Evolutionary conservation across 1,140 invertebrate genomes (phyloP).

Genomic region (Sesamia nonagrioides): DNA sequence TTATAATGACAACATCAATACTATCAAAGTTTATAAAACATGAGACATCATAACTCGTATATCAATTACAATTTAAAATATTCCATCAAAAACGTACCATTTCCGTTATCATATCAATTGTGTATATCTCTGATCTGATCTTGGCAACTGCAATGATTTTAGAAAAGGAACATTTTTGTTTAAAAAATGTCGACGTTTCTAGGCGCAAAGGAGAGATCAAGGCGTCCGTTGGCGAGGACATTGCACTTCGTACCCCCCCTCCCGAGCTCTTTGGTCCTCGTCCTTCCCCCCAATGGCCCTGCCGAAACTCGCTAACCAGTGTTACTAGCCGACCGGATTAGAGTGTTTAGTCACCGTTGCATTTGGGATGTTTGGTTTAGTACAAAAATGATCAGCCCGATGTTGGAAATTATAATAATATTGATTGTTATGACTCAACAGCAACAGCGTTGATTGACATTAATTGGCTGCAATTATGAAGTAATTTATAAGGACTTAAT

Average conservation of each 20-base stretch:
- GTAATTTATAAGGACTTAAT: neutral
- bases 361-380: conserved; percentile 60
- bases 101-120: conserved; percentile 35
- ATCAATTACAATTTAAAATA: conserved; percentile 30
- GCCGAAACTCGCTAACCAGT: conserved; percentile 82
- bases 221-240: conserved; percentile 85
- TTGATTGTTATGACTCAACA: conserved; percentile 2
- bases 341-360: conserved; percentile 78
- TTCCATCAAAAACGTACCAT: neutral
- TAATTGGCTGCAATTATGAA: conserved; percentile 1
- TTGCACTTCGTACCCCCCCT: conserved; percentile 80
- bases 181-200: conserved; percentile 48
- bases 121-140: conserved; percentile 32
- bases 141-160: conserved; percentile 10
- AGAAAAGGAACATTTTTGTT: conserved; percentile 43
- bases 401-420: conserved; percentile 9
- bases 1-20: neutral
- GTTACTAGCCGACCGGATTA: conserved; percentile 76
- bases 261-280: conserved; percentile 73
- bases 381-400: conserved; percentile 44
- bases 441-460: neutral
- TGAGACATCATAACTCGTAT: neutral
- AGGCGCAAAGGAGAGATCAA: conserved; percentile 63
- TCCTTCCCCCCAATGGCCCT: conserved; percentile 64
- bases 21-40: neutral